Evolutionary conservation across 1,140 invertebrate species (phyloP), one percentile per base, ranked within the genome.

Genomic region (Hetaerina americana): DNA sequence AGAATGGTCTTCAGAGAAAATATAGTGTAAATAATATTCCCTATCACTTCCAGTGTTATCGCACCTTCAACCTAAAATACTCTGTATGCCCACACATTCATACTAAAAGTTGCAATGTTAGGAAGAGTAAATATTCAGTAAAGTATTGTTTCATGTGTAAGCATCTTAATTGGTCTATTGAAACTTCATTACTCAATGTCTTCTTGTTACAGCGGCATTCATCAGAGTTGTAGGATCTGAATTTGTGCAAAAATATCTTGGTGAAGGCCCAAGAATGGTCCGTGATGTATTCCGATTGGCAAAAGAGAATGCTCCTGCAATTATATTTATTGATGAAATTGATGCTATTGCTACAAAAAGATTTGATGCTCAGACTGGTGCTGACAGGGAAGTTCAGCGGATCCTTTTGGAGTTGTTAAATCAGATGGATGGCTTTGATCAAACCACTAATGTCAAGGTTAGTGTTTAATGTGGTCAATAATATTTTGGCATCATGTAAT

Each of bases 361-460:
- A 81, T 99, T 99, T 84, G 96, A 99, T 86, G 96, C 96, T 18
- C 96, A 99, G 83, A 99, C 97, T 76, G 97, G 97, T 77, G 97
- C 97, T 72, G 98, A 99, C 87, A 87, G 98, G 76, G 97, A 99
- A 83, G 98, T 99, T 0, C 98, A 99, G 81, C 89, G 98, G 82
- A 99, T 99, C 82, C 82, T 99, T 2, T 83, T 99, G 3, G 98
- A 99, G 79, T 84, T 99, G 12, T 84, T 99, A 0, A 99, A 99
- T 85, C 98, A 99, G 84, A 99, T 99, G 97, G 98, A 99, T 84
- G 98, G 98, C 70, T 99, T 99, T 83, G 97, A 99, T 86, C 97
- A 99, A 83, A 98, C 96, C 2, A 98, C 97, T 24, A 99, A 99
- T 85, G 97, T 99, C 22, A 99, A 99, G 86, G 92, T 92, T 81